Conservation (phyloP, 2,888 invertebrate species). For the Andrena camellia region DNA sequence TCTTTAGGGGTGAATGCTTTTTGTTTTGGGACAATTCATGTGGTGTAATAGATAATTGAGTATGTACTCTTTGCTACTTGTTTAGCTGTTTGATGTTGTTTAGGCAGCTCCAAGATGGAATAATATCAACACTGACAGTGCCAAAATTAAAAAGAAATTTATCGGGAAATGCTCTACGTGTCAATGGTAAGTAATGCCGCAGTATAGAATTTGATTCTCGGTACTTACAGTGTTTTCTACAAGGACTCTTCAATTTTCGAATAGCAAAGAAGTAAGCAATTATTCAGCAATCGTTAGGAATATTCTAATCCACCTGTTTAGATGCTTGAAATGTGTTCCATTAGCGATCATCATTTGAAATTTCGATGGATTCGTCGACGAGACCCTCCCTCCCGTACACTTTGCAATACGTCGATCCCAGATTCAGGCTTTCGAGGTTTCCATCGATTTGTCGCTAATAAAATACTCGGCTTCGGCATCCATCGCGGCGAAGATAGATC, state of each 20-base stretch:
- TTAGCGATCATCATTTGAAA: constrained; percentile 22
- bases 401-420: neutral
- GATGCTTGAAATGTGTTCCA: neutral
- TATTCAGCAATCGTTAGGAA: neutral
- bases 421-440: neutral
- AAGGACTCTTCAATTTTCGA: no score
- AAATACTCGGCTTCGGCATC: neutral
- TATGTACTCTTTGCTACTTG: no score
- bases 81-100: no score
- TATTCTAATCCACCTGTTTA: neutral
- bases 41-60: no score
- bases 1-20: no score
- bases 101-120: no score
- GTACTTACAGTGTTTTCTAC: neutral
- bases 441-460: neutral
- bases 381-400: neutral
- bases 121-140: no score
- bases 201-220: neutral
- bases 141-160: no score
- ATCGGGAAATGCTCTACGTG: no score
- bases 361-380: constrained; percentile 6
- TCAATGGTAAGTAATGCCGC: no score
- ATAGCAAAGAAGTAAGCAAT: neutral
- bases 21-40: no score
- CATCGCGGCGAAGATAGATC: constrained; percentile 3